phyloP scores from a whole-genome alignment of 1,140 invertebrate species.

The Drosophila serrata region DNA sequence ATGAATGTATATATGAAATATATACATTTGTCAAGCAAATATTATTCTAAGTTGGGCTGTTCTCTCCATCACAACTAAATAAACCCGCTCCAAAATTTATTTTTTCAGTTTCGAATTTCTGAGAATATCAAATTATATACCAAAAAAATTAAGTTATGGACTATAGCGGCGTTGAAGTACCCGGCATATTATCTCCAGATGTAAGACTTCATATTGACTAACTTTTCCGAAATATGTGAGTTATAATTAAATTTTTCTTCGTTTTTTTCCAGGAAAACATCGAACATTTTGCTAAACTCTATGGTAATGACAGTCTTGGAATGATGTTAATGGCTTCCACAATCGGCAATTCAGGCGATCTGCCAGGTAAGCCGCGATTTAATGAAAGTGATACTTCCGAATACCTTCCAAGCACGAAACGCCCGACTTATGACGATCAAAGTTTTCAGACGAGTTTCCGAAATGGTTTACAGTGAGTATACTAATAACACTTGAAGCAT shows the following conservation, averaged over 20 bases:
- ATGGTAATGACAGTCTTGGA: conserved; percentile 11
- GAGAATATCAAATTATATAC: not conserved
- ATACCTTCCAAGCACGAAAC: not conserved
- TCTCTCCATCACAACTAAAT: conserved; percentile 3
- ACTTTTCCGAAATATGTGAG: too few relatives aligned
- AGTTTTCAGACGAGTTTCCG: not conserved
- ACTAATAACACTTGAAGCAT: too few relatives aligned
- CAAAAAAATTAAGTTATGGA: conserved; percentile 19
- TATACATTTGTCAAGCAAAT: not conserved
- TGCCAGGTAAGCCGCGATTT: not conserved
- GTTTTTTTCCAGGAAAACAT: conserved; percentile 10
- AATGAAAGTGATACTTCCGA: not conserved
- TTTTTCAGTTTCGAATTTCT: conserved; percentile 2
- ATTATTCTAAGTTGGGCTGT: not conserved
- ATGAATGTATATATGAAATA: not conserved
- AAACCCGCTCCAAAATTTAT: conserved; percentile 8
- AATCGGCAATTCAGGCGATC: not conserved
- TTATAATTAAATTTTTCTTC: not conserved
- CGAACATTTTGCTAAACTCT: conserved; percentile 32
- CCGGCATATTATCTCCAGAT: conserved; percentile 29
- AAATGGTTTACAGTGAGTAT: conserved; percentile 5
- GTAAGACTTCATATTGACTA: not conserved
- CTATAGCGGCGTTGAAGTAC: conserved; percentile 4
- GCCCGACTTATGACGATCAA: not conserved
- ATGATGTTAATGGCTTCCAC: conserved; percentile 15